phyloP scores from a whole-genome alignment of 2,797 vertebrate species.

The Sebastes diaconus region DNA sequence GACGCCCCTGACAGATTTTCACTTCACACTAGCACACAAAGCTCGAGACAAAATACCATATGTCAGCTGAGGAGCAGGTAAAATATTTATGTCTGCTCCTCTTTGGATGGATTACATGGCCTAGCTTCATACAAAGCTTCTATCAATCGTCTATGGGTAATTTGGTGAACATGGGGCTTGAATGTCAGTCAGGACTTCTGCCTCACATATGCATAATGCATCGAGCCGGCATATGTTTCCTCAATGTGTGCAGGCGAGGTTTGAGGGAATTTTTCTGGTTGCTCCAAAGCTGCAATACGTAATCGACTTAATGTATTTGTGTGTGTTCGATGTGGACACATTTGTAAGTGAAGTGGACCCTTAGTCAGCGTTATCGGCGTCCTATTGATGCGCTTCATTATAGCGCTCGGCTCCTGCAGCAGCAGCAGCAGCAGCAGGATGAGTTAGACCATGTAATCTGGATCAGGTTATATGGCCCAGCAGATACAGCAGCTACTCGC shows the following conservation, averaged over 20 bases:
- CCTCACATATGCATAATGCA: slow-evolving; percentile 52
- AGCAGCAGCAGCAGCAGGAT: not conserved
- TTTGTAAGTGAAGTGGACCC: not conserved
- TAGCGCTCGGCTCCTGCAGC: not conserved
- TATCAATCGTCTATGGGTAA: slow-evolving; percentile 47
- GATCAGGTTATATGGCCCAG: slow-evolving; percentile 26
- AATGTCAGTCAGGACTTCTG: slow-evolving; percentile 37
- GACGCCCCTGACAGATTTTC: slow-evolving; percentile 22
- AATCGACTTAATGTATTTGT: not conserved
- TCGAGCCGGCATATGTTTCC: slow-evolving; percentile 43
- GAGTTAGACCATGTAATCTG: slow-evolving; percentile 42
- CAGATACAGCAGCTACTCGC: not conserved
- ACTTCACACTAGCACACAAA: slow-evolving; percentile 16
- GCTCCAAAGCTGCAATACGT: slow-evolving; percentile 1
- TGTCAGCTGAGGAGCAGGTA: slow-evolving; percentile 49
- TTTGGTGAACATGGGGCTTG: slow-evolving; percentile 36
- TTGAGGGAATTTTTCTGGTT: slow-evolving; percentile 30
- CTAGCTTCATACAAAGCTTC: slow-evolving; percentile 25
- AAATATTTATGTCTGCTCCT: slow-evolving; percentile 63
- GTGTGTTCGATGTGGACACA: not conserved
- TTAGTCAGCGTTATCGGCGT: slow-evolving; percentile 11
- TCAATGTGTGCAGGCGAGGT: slow-evolving; percentile 14
- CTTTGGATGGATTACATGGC: slow-evolving; percentile 48
- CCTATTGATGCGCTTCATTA: slow-evolving; percentile 8
- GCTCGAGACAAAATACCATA: slow-evolving; percentile 44